Evolutionary conservation across 2,113 vertebrate species (phyloP).

Genomic region (Rhabdomys dilectus): DNA sequence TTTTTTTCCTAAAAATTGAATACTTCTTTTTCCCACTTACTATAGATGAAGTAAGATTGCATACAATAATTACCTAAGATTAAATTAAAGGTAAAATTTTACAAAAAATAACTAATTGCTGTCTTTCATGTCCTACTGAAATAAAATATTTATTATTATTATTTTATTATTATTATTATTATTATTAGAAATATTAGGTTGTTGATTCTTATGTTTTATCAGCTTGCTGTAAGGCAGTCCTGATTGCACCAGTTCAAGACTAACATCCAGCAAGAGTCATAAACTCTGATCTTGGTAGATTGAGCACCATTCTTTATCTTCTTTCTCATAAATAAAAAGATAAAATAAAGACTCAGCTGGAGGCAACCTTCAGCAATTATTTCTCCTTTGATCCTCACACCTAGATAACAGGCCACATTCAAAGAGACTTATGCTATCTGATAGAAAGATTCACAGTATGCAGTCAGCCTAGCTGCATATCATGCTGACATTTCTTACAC

Average conservation of each 20-base stretch:
- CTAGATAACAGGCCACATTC: conserved; percentile 14
- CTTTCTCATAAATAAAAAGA: conserved; percentile 66
- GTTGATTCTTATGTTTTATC: conserved; percentile 10
- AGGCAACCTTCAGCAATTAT: conserved; percentile 60
- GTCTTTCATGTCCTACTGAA: neutral
- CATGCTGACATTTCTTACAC: conserved; percentile 56
- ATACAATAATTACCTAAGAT: neutral
- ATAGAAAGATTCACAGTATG: conserved; percentile 48
- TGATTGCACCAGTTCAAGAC: conserved; percentile 22
- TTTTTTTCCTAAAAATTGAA: neutral
- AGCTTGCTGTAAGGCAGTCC: neutral
- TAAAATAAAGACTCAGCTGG: conserved; percentile 44
- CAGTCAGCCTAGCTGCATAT: conserved; percentile 30
- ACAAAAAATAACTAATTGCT: neutral
- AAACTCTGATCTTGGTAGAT: conserved; percentile 60
- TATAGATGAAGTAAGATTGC: neutral
- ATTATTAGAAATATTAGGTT: neutral
- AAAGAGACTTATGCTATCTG: conserved; percentile 30
- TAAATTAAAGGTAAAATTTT: neutral
- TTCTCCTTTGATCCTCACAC: conserved; percentile 60
- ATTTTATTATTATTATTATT: neutral
- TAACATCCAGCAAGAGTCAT: neutral
- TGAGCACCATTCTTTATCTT: conserved; percentile 58
- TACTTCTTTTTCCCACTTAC: neutral
- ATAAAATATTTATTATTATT: neutral